Base-by-base conservation (phyloP, 2,797 vertebrate species). In the Channallabes apus region DNA sequence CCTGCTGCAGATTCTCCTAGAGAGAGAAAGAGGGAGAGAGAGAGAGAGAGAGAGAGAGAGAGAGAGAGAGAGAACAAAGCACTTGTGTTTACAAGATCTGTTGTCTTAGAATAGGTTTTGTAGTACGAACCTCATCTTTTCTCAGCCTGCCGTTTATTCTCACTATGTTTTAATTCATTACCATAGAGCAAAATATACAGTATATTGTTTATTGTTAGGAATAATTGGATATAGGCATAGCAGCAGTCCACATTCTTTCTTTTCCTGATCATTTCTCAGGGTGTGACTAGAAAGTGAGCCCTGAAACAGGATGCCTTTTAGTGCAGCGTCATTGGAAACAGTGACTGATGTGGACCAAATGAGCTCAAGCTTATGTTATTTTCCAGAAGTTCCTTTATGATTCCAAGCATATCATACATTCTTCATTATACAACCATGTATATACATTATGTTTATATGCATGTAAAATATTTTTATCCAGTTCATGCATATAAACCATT, bases 301-400 rank as follows among this genome's bases (percentile, higher is more conserved):
- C 88, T 93, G 89, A 95, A 95, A 94, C 92, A 90, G 81, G 62
- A 82, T 67, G 24, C 75, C 92, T 94, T 92, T 94, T 92, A 82
- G 59, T 1, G 93, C 93, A 18, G 27, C 75, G 29, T 59, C 93
- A 92, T 88, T 90, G 93, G 92, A 93, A 90, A 93, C 87, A 73
- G 87, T 88, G 89, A 90, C 89, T 88, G 86, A 85, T 91, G 83
- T 91, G 90, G 92, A 94, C 92, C 92, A 94, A 91, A 93, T 92
- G 20, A 79, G 29, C 76, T 71, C 85, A 88, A 91, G 93, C 92
- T 94, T 94, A 94, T 92, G 91, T 87, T 88, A 81, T 38, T 62
- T 41, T 79, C 22, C n/a, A 4, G 11, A 35, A 2, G 2, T 38
- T 61, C 29, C 29, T 77, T 35, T 24, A 29, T 35, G 58, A 62